phyloP scores from a whole-genome alignment of 2,888 invertebrate genomes.

The Neoascia interrupta region DNA sequence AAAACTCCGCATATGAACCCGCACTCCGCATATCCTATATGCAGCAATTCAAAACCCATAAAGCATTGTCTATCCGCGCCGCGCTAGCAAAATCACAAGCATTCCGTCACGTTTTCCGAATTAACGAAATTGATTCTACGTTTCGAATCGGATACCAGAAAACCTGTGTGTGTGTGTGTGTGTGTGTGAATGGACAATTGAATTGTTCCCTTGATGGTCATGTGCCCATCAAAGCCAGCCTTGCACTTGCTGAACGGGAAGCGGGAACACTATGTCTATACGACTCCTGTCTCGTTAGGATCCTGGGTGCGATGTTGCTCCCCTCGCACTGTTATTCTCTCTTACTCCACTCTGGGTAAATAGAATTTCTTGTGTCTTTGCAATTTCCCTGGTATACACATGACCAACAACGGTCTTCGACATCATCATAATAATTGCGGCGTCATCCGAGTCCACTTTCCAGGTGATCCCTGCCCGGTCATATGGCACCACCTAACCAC shows the following conservation, averaged over 20 bases:
- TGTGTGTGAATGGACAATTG: conserved; percentile 61
- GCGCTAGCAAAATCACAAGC: conserved; percentile 56
- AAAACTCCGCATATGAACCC: conserved; percentile 32
- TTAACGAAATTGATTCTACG: conserved; percentile 75
- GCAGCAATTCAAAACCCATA: conserved; percentile 28
- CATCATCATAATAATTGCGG: conserved; percentile 57
- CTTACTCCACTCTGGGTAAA: conserved; percentile 37
- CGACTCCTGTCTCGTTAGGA: conserved; percentile 49
- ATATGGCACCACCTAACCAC: conserved; percentile 40
- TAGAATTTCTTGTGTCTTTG: neutral
- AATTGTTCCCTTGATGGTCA: conserved; percentile 43
- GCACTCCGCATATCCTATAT: neutral
- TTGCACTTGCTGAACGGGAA: conserved; percentile 17
- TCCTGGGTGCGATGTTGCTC: neutral
- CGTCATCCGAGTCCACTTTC: conserved; percentile 49
- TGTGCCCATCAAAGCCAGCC: neutral
- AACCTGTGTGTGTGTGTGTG: neutral
- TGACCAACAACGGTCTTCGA: conserved; percentile 59
- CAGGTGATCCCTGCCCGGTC: conserved; percentile 56
- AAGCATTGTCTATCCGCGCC: conserved; percentile 40
- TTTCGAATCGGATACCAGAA: conserved; percentile 33
- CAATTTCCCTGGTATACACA: conserved; percentile 16
- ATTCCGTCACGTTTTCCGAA: conserved; percentile 77
- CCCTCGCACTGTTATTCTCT: conserved; percentile 19
- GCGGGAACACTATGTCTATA: neutral